A percentile compares a stretch with the other conserved stretches of the same genome.
These are phyloP conservation scores for Carcina quercana DNA, from an alignment of 2,888 invertebrate genomes.

Conservation along the genomic window DNA sequence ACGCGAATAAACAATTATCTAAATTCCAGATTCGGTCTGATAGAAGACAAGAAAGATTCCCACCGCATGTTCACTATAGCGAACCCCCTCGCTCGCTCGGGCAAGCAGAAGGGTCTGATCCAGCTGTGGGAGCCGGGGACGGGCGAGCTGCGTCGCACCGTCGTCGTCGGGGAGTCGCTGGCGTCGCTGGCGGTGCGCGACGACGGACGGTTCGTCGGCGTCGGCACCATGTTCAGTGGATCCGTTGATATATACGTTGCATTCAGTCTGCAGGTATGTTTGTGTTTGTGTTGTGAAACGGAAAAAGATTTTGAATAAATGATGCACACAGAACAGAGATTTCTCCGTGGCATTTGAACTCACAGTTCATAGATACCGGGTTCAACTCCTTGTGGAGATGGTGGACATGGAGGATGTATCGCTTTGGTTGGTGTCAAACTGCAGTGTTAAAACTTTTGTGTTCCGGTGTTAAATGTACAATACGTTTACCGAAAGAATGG, in stretches of 20 bases:
- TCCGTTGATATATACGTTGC: constrained; percentile 92
- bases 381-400: no score
- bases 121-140: constrained; percentile 81
- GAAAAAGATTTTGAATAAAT: no score
- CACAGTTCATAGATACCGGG: no score
- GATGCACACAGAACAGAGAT: no score
- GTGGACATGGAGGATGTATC: no score
- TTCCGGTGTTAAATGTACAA: no score
- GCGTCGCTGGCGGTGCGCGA: constrained; percentile 91
- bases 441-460: no score
- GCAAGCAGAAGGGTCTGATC: constrained; percentile 82
- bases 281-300: no score
- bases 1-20: no score
- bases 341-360: no score
- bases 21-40: constrained; percentile 78
- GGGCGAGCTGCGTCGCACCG: constrained; percentile 72
- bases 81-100: constrained; percentile 84
- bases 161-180: constrained; percentile 82
- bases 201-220: constrained; percentile 93
- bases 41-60: constrained; percentile 79
- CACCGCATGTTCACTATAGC: constrained; percentile 85
- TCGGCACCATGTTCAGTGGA: constrained; percentile 95
- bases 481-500: no score
- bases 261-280: constrained; percentile 88
- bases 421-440: no score